Evolutionary conservation across 2,113 vertebrate genomes (phyloP), one percentile per base, ranked within the genome.

Genomic region (Dipodomys spectabilis): DNA sequence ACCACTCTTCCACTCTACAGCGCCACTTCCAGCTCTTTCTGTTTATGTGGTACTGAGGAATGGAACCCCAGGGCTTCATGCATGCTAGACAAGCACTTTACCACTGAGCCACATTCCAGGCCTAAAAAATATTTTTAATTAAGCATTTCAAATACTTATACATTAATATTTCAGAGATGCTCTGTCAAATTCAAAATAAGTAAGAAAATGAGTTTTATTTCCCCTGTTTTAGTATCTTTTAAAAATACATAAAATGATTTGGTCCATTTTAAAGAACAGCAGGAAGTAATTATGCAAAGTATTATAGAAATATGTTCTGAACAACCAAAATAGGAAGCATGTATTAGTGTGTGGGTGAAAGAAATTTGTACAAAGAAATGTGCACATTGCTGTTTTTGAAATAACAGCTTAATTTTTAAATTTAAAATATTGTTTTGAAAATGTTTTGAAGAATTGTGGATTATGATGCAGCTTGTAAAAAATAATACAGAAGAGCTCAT

Each of bases 271-370:
- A 16, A 86, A 92, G 60, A 97, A 86, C 39, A 96, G 91, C 93
- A 97, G 91, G 93, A 92, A 97, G 86, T 97, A 97, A 98, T 96
- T 96, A 95, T 30, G 81, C 79, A 93, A 80, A 77, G 28, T 32
- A 80, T 97, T 86, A 83, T 44, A 97, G 82, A 69, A 94, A 96
- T 77, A 94, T 22, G 91, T 88, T 81, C 62, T 83, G 44, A 96
- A 57, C 16, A 97, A 60, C 13, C 39, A 90, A 82, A 96, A 95
- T 9, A 92, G 30, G 22, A 75, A 96, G 18, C 10, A 96, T 22
- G 22, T 18, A 96, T 86, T 27, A 89, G n/a, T 87, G 62, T 93
- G 87, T 92, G 67, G 79, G 82, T 64, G 87, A 85, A 72, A 78
- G 53, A 25, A 80, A 10, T 77, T 81, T 85, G 73, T 6, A 80